Evolutionary conservation across 2,888 invertebrate species (phyloP).

Genomic region (Rapana venosa): DNA sequence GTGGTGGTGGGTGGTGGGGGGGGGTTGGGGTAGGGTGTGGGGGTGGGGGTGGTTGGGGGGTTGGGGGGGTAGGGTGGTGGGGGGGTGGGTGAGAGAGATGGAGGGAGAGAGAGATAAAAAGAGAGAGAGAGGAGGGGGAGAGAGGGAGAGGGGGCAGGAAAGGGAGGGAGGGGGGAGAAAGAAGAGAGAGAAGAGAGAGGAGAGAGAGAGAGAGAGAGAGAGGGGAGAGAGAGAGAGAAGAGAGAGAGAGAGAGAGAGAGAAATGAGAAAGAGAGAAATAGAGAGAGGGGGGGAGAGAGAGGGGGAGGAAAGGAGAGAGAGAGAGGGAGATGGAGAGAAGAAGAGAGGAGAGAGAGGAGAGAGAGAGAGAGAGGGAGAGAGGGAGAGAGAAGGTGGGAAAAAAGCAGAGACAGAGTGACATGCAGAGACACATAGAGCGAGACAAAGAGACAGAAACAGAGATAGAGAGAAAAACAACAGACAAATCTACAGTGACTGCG

Average conservation of each 20-base stretch:
- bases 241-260: not conserved
- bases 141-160: not conserved
- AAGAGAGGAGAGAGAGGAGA: too few relatives aligned
- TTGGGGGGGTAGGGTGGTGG: not conserved
- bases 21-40: constrained; percentile 71
- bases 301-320: not conserved
- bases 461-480: not conserved
- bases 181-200: not conserved
- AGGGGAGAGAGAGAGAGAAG: not conserved
- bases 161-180: not conserved
- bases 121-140: not conserved
- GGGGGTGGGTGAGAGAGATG: not conserved
- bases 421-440: not conserved
- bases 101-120: not conserved
- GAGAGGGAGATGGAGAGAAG: not conserved
- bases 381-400: not conserved
- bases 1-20: too few relatives aligned
- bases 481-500: not conserved
- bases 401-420: not conserved
- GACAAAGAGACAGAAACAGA: not conserved
- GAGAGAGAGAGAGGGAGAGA: not conserved
- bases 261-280: not conserved
- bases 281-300: not conserved
- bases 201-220: not conserved
- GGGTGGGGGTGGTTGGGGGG: too few relatives aligned